phyloP scores from a whole-genome alignment of 2,797 vertebrate genomes.

The Pangasius djambal region DNA sequence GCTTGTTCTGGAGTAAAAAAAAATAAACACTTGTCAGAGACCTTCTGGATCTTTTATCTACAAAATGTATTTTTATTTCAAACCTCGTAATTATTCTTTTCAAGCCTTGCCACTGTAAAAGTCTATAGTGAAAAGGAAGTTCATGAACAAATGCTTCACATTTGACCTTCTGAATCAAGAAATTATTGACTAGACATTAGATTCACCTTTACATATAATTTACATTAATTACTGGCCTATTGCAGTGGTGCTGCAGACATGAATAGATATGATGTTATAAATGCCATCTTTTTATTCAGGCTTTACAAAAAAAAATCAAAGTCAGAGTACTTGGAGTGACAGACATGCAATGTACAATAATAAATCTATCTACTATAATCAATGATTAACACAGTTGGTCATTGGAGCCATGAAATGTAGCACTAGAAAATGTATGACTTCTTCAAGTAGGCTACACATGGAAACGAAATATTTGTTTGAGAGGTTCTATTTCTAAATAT shows the following conservation, averaged over 20 bases:
- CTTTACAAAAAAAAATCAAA: background rate
- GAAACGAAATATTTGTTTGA: background rate
- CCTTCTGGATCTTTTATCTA: background rate
- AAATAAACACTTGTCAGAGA: conserved; percentile 1
- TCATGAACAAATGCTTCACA: background rate
- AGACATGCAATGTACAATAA: background rate
- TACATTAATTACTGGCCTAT: conserved; percentile 2
- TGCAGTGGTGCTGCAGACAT: background rate
- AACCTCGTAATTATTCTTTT: conserved; percentile 16
- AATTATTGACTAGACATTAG: background rate
- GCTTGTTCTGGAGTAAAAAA: background rate
- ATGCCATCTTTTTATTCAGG: background rate
- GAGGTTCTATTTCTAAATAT: background rate
- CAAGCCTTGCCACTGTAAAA: background rate
- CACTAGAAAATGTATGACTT: background rate
- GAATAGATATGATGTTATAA: background rate
- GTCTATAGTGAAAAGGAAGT: conserved; percentile 4
- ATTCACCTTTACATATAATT: background rate
- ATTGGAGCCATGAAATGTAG: background rate
- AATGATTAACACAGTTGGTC: background rate
- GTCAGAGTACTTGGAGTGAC: background rate
- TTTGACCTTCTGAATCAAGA: background rate
- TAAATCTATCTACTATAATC: background rate
- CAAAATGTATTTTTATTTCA: background rate
- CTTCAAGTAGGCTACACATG: background rate